Base-by-base conservation (phyloP, 1,140 invertebrate genomes). In the Scaptomyza hsui region DNA sequence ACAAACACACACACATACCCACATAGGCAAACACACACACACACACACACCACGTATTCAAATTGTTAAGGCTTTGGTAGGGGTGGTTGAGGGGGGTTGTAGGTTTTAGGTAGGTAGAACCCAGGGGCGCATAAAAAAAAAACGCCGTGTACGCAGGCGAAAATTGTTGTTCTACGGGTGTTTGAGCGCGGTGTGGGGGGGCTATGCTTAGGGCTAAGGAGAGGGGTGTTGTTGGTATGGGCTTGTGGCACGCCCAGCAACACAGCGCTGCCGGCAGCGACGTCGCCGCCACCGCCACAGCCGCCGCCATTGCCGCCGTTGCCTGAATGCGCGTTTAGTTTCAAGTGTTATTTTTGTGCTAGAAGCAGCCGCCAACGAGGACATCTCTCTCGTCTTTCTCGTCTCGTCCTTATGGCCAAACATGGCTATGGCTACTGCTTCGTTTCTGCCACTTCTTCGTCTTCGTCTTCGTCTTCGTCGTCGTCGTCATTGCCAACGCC, bases 341-440 rank as follows among this genome's bases (percentile, higher is more conserved):
- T 85, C 81, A 85, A 85, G 81, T 85, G 81, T 85, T 85, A 85
- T 85, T 85, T 85, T 85, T 85, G 81, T 85, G 72, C 81, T 86
- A 80, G 77, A 86, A 74, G 80, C 79, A 59, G 71, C 60, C 60
- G 51, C 68, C 68, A 65, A 71, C 68, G 61, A 71, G 68, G 61
- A 71, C 68, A 71, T 71, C 53, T 68, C 56, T 57, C 26, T 29
- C 26, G 26, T 29, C 26, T 29, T 29, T 5, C 63, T 48, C 69
- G 47, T 60, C 62, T 67, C 69, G 53, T 70, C 47, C 53, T 64
- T 56, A 64, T 16, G 60, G 24, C 47, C 37, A 61, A 47, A 49
- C 19, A 2, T 15, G 21, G 21, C 59, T 2, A 60, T 24, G 39
- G 37, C 19, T 45, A 29, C 49, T 42, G 39, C 72, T 64, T 76